Evolutionary conservation across 1,140 invertebrate genomes (phyloP), one percentile per base, ranked within the genome.

Genomic region (Drosophila malerkotliana): DNA sequence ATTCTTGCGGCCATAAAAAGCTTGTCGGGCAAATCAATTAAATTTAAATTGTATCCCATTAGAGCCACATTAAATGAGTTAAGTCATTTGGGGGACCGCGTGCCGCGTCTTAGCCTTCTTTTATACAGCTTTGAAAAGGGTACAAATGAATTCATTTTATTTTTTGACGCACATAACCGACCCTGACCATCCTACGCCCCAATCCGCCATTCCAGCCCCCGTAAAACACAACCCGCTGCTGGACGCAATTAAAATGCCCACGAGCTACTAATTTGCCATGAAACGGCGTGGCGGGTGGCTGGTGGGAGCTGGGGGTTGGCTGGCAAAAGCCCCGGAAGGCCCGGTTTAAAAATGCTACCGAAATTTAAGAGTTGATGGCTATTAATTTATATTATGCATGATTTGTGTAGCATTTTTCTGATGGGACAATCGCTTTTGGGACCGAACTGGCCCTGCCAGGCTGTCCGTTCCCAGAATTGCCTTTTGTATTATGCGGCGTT

Each of bases 41-140:
- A 88, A 88, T 88, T 89, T 89, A 88, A 88, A 88, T 88, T 88
- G 84, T 84, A 83, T 79, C 83, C 84, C 83, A 89, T 88, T 88
- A 88, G 83, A 88, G 83, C 64, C 79, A 82, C 84, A 83, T 88
- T 87, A 87, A 87, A 87, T 88, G 82, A 88, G 82, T 87, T 87
- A 87, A 87, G 82, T 87, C 82, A 79, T 83, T 89, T 84, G 72
- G 71, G 71, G 41, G 59, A 51, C 66, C 62, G 54, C 73, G 56
- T 67, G 59, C 71, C 71, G 52, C 75, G 72, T 75, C 82, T 88
- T 78, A 87, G 64, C 74, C 80, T 72, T 84, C 67, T 68, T 81
- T 75, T 75, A 82, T 78, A 60, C 78, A 63, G 69, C 82, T 82
- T 78, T 88, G 84, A 87, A 88, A 87, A 87, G 83, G 83, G 83